These are phyloP conservation scores for Rutpela maculata DNA, from an alignment of 2,888 invertebrate genomes.

Conservation along the genomic window DNA sequence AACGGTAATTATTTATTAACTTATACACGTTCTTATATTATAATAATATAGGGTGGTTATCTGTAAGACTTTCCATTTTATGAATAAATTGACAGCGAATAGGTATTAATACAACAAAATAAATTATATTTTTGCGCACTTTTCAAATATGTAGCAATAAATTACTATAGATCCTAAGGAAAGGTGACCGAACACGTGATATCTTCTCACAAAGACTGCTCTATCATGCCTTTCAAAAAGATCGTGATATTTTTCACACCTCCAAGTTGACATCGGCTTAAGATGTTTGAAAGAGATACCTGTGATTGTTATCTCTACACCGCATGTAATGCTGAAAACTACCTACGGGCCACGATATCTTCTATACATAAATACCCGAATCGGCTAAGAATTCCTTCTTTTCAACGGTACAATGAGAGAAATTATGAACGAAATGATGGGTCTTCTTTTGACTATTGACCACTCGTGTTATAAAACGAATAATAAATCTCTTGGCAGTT, in stretches of 20 bases:
- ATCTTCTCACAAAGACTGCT: constrained; percentile 8
- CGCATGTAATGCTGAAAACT: constrained; percentile 43
- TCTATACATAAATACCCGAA: constrained; percentile 11
- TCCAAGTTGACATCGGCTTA: constrained; percentile 46
- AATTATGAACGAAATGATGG: constrained; percentile 42
- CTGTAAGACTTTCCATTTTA: too few relatives aligned
- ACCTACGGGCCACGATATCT: constrained; percentile 50
- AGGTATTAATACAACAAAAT: background rate
- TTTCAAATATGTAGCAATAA: background rate
- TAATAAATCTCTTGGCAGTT: constrained; percentile 19
- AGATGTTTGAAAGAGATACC: constrained; percentile 60
- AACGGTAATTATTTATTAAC: too few relatives aligned
- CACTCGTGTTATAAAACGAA: constrained; percentile 32
- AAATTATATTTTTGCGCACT: too few relatives aligned
- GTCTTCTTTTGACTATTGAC: constrained; percentile 41
- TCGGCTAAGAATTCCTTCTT: constrained; percentile 32
- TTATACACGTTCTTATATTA: too few relatives aligned
- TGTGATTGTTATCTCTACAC: constrained; percentile 56
- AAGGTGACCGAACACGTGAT: constrained; percentile 7
- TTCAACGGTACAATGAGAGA: constrained; percentile 32
- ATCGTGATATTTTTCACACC: constrained; percentile 52
- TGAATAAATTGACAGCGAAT: background rate
- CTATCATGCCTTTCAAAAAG: constrained; percentile 19
- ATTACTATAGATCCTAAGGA: background rate
- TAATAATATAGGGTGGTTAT: too few relatives aligned